Evolutionary conservation across 2,888 invertebrate genomes (phyloP), one percentile per base, ranked within the genome.

Genomic region (Gastrophysa polygoni): DNA sequence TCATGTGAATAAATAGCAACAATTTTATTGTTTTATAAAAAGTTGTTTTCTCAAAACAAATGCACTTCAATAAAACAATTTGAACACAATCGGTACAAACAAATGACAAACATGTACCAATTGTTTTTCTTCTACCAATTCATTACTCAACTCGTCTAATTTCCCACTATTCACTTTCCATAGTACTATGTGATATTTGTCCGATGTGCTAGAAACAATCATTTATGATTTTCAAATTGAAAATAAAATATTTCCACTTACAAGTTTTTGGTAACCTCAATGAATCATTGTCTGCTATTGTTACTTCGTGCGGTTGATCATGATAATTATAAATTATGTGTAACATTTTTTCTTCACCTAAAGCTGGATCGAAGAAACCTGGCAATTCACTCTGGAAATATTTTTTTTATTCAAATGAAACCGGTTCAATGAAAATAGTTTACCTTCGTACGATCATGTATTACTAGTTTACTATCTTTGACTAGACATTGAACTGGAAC

Each of bases 301-400:
- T 88, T 74, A 92, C 89, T 76, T 91, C 87, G 78, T 96, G 92
- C n/a, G 88, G 83, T 77, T 88, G 87, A 75, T 89, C 89, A 73
- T 91, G 90, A 83, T 91, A 96, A 77, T 88, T 87, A 82, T 98
- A 98, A 74, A 92, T 89, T 68, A 98, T 87, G 56, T 90, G 88
- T 20, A 98, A 84, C 74, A 88, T 88, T 81, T 98, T 98, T 28
- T 93, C 91, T 73, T 98, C 96, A 0, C 96, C 96, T 56, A 93
- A 88, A 70, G 95, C 95, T 0, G 97, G 96, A 82, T 99, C 98
- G 82, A 92, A 98, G 83, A 98, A 98, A 28, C 98, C 98, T 10
- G 98, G 95, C 67, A 98, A 82, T 78, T 96, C 95, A 78, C 93
- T 91, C 97, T 98, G 82, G 21, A 87, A 86, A 66, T 34, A 20